phyloP scores from a whole-genome alignment of 2,797 vertebrate genomes.

The Pangasius larnaudii region DNA sequence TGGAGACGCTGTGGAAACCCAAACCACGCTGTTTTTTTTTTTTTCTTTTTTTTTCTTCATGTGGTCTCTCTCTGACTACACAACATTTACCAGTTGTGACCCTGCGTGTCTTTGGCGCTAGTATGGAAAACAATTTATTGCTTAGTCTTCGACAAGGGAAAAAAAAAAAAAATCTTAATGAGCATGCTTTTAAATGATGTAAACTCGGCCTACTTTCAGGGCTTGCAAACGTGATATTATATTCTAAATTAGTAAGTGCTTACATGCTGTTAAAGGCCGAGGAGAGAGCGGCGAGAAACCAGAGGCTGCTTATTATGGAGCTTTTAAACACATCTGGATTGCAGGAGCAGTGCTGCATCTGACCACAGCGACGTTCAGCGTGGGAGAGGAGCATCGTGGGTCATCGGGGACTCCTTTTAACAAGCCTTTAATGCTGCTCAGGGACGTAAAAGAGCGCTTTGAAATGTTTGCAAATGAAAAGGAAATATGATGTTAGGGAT shows the following conservation, averaged over 20 bases:
- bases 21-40: background rate
- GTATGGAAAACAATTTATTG: conserved; percentile 50
- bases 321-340: conserved; percentile 78
- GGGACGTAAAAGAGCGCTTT: background rate
- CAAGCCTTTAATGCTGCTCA: background rate
- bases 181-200: conserved; percentile 66
- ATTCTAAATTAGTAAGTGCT: conserved; percentile 81
- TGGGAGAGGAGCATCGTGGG: conserved; percentile 9
- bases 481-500: background rate
- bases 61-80: conserved; percentile 45
- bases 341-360: conserved; percentile 64
- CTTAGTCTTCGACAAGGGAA: conserved; percentile 33
- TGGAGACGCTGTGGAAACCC: conserved; percentile 20
- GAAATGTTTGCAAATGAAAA: conserved; percentile 7
- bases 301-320: conserved; percentile 77
- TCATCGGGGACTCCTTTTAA: conserved; percentile 17
- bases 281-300: conserved; percentile 74
- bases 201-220: conserved; percentile 74
- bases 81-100: conserved; percentile 42
- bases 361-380: conserved; percentile 56
- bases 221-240: conserved; percentile 76
- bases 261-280: conserved; percentile 78
- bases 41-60: conserved; percentile 31
- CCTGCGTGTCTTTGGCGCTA: conserved; percentile 35
- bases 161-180: conserved; percentile 57